phyloP scores from a whole-genome alignment of 2,888 invertebrate genomes.

The Aphidius colemani region DNA sequence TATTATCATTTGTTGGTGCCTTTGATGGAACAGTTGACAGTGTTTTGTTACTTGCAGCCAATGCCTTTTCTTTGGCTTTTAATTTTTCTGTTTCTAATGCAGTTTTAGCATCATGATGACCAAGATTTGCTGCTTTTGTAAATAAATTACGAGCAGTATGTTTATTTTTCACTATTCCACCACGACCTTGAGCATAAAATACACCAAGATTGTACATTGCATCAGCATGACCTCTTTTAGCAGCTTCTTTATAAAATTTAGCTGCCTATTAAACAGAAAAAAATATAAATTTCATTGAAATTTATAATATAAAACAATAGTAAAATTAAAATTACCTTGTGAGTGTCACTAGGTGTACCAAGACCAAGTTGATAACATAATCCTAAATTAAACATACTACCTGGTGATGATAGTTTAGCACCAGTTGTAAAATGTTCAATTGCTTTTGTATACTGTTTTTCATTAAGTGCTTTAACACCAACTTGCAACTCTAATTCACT shows the following conservation, averaged over 20 bases:
- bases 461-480: conserved; percentile 67
- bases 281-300: conserved; percentile 16
- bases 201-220: conserved; percentile 75
- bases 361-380: conserved; percentile 72
- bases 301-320: conserved; percentile 1
- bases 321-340: conserved; percentile 59
- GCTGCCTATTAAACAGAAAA: conserved; percentile 64
- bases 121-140: conserved; percentile 65
- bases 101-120: conserved; percentile 65
- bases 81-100: conserved; percentile 58
- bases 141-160: conserved; percentile 64
- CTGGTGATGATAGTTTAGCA: conserved; percentile 65
- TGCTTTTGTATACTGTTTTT: conserved; percentile 65
- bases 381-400: conserved; percentile 71
- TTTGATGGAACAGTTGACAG: too few species aligned
- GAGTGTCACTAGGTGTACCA: conserved; percentile 66
- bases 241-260: conserved; percentile 69
- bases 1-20: background rate
- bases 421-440: conserved; percentile 65
- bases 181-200: conserved; percentile 70
- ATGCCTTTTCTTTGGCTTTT: background rate
- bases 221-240: conserved; percentile 67
- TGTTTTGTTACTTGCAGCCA: background rate
- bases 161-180: conserved; percentile 63
- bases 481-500: conserved; percentile 68